Conservation (phyloP, 1,140 invertebrate genomes). For the Zaprionus africanus region DNA sequence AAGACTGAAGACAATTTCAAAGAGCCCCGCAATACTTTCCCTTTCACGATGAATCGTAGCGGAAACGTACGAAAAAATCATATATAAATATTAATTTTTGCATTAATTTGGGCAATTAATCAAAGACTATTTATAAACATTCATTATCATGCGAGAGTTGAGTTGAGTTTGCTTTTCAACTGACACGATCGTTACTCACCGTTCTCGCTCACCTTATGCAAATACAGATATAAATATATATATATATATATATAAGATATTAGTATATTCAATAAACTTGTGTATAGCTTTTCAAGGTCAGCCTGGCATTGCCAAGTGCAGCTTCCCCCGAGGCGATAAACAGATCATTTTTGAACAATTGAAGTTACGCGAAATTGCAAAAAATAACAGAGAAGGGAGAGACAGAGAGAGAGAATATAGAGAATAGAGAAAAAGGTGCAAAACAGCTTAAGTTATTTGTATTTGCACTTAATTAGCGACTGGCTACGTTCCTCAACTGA, state of each 20-base stretch:
- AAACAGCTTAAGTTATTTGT: constrained; percentile 49
- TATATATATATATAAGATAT: background rate
- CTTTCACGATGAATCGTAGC: constrained; percentile 24
- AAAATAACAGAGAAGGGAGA: constrained; percentile 19
- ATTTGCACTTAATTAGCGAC: constrained; percentile 46
- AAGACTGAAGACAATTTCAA: constrained; percentile 4
- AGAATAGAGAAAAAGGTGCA: constrained; percentile 5
- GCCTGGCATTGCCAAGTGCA: constrained; percentile 38
- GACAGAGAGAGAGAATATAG: too few relatives aligned
- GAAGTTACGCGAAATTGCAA: constrained; percentile 26
- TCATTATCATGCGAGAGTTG: constrained; percentile 3
- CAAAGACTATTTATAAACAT: constrained; percentile 24
- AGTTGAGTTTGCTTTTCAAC: constrained; percentile 4
- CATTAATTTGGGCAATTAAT: constrained; percentile 19
- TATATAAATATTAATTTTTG: constrained; percentile 19
- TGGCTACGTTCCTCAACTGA: background rate
- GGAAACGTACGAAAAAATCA: constrained; percentile 2
- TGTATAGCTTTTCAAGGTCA: constrained; percentile 35
- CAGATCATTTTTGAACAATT: constrained; percentile 15
- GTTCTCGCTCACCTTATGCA: constrained; percentile 70
- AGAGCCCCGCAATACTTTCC: constrained; percentile 23
- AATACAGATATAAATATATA: constrained; percentile 27
- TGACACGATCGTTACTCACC: constrained; percentile 25
- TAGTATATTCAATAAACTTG: constrained; percentile 12
- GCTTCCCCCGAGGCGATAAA: constrained; percentile 28